These are phyloP conservation scores for Platichthys flesus DNA, from an alignment of 2,113 vertebrate genomes.

Conservation along the genomic window DNA sequence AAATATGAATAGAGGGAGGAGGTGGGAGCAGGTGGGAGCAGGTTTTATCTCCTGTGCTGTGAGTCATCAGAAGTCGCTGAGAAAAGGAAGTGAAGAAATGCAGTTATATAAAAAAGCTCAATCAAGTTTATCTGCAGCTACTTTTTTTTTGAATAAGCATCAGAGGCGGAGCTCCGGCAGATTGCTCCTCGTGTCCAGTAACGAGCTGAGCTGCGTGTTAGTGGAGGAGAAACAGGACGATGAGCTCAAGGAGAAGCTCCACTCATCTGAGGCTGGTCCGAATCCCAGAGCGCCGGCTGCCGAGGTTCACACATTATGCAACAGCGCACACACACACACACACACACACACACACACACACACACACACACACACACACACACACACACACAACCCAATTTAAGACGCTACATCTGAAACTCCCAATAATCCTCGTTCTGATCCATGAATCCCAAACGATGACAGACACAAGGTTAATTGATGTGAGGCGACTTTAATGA, in stretches of 20 bases:
- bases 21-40: slow-evolving; percentile 39
- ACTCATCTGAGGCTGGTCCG: slow-evolving; percentile 49
- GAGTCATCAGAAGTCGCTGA: slow-evolving; percentile 25
- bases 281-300: slow-evolving; percentile 30
- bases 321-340: not conserved
- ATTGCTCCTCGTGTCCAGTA: slow-evolving; percentile 11
- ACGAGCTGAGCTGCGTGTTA: not conserved
- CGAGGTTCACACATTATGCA: not conserved
- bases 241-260: slow-evolving; percentile 16
- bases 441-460: slow-evolving; percentile 17
- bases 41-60: slow-evolving; percentile 14
- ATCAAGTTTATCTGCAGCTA: slow-evolving; percentile 9
- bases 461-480: not conserved
- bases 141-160: slow-evolving; percentile 5
- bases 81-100: not conserved
- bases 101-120: slow-evolving; percentile 33
- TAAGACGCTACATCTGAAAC: slow-evolving; percentile 16
- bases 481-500: not conserved
- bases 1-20: slow-evolving; percentile 33
- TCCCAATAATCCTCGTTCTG: slow-evolving; percentile 14
- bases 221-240: slow-evolving; percentile 46
- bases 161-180: slow-evolving; percentile 2
- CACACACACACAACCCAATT: slow-evolving; percentile 37
- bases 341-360: not conserved
- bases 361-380: not conserved